These are phyloP conservation scores for Falco naumanni DNA, from an alignment of 2,797 vertebrate genomes.

Conservation along the genomic window DNA sequence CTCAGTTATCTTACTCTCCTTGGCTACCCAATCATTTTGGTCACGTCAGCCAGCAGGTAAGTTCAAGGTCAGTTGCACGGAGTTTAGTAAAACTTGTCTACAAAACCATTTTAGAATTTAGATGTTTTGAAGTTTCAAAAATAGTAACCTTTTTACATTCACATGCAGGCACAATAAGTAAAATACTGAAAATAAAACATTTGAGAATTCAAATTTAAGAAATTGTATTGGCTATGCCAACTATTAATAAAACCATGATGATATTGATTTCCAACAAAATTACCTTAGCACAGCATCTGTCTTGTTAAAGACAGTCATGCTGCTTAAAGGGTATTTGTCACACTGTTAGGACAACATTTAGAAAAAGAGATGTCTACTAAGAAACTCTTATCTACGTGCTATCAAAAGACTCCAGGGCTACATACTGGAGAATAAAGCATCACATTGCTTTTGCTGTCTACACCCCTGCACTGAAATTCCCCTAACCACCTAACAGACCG, in stretches of 20 bases:
- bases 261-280: not conserved
- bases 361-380: not conserved
- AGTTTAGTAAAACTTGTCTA: not conserved
- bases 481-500: not conserved
- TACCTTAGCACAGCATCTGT: not conserved
- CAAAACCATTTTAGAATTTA: not conserved
- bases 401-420: not conserved
- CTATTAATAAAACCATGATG: not conserved
- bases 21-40: not conserved
- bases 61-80: not conserved
- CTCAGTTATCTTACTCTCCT: not conserved
- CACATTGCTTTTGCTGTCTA: not conserved
- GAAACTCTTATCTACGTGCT: not conserved
- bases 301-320: not conserved
- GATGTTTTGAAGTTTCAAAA: not conserved
- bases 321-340: not conserved
- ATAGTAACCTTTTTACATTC: not conserved
- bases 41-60: not conserved
- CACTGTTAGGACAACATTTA: not conserved
- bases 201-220: not conserved
- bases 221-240: not conserved
- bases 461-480: not conserved
- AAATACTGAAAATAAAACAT: not conserved
- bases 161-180: not conserved
- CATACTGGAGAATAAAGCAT: not conserved